These are phyloP conservation scores for Lissonota sp. DNA, from an alignment of 2,888 invertebrate species.

Conservation along the genomic window DNA sequence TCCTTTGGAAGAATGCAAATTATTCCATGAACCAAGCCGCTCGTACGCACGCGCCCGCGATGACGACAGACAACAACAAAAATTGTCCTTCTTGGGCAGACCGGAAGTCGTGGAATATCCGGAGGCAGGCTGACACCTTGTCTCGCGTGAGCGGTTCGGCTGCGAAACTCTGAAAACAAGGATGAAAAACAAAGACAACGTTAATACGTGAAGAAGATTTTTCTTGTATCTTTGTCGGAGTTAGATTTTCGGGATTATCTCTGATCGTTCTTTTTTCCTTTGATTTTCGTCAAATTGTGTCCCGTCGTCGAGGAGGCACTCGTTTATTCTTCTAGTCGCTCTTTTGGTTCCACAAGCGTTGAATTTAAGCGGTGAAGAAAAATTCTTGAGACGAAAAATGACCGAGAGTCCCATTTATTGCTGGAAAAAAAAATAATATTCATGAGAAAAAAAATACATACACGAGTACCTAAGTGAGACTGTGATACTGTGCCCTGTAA, in stretches of 20 bases:
- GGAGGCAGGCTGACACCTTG: constrained; percentile 58
- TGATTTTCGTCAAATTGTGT: constrained; percentile 1
- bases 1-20: no score
- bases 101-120: background rate
- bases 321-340: constrained; percentile 46
- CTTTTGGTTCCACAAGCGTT: constrained; percentile 18
- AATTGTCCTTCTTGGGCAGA: background rate
- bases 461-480: constrained; percentile 80
- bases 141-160: background rate
- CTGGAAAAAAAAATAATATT: constrained; percentile 11
- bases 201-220: no score
- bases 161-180: no score
- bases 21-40: background rate
- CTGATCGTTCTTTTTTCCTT: background rate
- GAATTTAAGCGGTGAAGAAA: constrained; percentile 1
- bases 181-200: no score
- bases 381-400: background rate
- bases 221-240: no score
- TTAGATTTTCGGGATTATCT: no score
- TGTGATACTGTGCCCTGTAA: constrained; percentile 75
- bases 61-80: background rate
- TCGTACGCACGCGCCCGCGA: background rate
- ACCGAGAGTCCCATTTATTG: background rate
- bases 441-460: constrained; percentile 25
- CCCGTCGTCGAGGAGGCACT: no score